These are phyloP conservation scores for Natator depressus DNA, from an alignment of 2,113 vertebrate species.

Conservation along the genomic window DNA sequence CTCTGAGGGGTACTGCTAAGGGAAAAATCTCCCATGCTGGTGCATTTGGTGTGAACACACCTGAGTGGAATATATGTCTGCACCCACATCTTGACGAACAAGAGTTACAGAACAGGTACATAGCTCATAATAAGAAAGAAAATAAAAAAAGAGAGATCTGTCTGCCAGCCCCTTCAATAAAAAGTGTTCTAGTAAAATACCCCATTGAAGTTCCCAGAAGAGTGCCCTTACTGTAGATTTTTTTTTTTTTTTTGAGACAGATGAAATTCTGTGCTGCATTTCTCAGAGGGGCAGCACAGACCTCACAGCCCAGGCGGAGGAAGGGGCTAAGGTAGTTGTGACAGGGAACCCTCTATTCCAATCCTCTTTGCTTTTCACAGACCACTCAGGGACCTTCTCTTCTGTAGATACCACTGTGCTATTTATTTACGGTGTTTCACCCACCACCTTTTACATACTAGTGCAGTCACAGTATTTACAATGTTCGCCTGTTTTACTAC, in stretches of 20 bases:
- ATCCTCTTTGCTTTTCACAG: neutral
- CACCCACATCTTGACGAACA: neutral
- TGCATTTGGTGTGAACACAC: neutral
- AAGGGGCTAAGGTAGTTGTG: neutral
- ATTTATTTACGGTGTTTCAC: neutral
- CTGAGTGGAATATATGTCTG: neutral
- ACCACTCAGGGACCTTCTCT: no score
- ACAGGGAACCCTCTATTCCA: neutral
- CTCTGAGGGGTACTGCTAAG: neutral
- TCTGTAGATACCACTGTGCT: neutral
- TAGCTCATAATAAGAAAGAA: no score
- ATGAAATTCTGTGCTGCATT: neutral
- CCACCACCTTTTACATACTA: neutral
- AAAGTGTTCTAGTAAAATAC: neutral
- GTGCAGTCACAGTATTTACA: neutral
- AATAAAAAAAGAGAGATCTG: no score
- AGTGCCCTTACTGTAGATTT: no score
- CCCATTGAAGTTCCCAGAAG: no score
- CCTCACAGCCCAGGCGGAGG: neutral
- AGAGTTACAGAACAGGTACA: neutral
- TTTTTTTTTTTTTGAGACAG: neutral
- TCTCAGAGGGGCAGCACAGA: neutral
- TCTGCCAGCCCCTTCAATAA: neutral
- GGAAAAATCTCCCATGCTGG: neutral
- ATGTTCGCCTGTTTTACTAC: neutral